Evolutionary conservation across 23 tunicate genomes (phyloP), one percentile per base, ranked within the genome.

Genomic region (Botrylloides violaceus): DNA sequence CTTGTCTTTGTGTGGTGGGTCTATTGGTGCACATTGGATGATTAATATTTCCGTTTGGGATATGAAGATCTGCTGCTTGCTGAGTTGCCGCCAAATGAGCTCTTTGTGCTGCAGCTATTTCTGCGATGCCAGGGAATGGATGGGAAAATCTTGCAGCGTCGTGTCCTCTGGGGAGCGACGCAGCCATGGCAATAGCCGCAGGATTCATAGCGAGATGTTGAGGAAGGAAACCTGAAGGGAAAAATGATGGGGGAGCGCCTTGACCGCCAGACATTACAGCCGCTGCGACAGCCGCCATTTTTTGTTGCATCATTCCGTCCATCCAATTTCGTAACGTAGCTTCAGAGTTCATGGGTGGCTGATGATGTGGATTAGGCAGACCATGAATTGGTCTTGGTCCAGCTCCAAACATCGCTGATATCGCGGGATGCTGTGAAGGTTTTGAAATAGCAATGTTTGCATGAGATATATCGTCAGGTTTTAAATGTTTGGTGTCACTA

Each of bases 241-340:
- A 65, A 33, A 68, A 68, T 39, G 74, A 43, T 4, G 58, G 22
- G 19, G 56, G 74, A 26, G 43, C 56, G 28, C 26, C 58, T 31
- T 63, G 70, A 25, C 74, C 74, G 28, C 74, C 57, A 0, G 74
- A 68, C 74, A 68, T 66, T 5, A 71, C 79, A 21, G 71, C 70
- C 50, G 55, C 71, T 34, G 73, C 71, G 28, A 39, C 81, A n/a
- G 71, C 71, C 34, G 74, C 76, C 55, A 68, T 71, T 70, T 78
- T 77, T 29, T 77, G 82, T 38, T 83, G 82, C 80, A 77, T 32
- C 50, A 77, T 58, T 37, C 66, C 66, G 25, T 76, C 89, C 72
- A 83, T 66, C 89, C 89, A 83, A 50, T 48, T 50, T 61, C 72
- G 65, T 24, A 77, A 53, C 12, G 65, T 64, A 1, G 83, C 55